Evolutionary conservation across 2,888 invertebrate species (phyloP), one percentile per base, ranked within the genome.

Genomic region (Allophyes oxyacanthae): DNA sequence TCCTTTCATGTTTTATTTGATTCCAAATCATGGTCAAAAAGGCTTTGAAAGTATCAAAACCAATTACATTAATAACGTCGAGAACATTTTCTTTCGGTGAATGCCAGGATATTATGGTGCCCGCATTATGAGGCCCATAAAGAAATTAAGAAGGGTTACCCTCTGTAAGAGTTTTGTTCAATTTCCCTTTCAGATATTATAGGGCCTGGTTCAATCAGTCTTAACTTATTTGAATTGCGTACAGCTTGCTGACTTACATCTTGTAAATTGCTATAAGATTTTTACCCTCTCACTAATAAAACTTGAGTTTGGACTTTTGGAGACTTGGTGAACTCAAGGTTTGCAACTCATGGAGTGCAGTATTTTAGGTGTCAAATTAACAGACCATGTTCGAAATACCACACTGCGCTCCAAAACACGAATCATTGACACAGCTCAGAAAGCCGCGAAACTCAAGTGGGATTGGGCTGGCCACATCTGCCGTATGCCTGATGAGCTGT

Each of bases 161-260:
- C 40, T 65, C 62, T 40, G 32, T 20, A 33, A 55, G 62, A 65
- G 46, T 65, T 28, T 34, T 55, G 40, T 68, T 40, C 33, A 68
- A 68, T 55, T n/a, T 62, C 68, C 33, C 40, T 43, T 43, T 45
- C 46, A 26, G 45, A 43, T 54, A 40, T 50, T 20, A 48, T 51
- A 30, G 15, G 36, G 14, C 14, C 37, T 28, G 8, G 43, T 44
- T 55, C 34, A 44, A 48, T 52, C 46, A 38, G 36, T 26, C 41
- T 48, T 32, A 33, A 51, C 55, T 51, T 55, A 55, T 68, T 51
- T 41, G 9, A 20, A 48, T 54, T 51, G n/a, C 7, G 40, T 1
- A 11, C 9, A 10, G 25, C 14, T 50, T 28, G 7, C 6, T 28
- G 38, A 32, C 13, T 8, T 1, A 15, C 36, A n/a, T 33, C n/a